Percentiles rank a stretch among this genome's conserved stretches.
phyloP scores from a whole-genome alignment of 1,140 invertebrate genomes.

The Lasaia peninsularis region DNA sequence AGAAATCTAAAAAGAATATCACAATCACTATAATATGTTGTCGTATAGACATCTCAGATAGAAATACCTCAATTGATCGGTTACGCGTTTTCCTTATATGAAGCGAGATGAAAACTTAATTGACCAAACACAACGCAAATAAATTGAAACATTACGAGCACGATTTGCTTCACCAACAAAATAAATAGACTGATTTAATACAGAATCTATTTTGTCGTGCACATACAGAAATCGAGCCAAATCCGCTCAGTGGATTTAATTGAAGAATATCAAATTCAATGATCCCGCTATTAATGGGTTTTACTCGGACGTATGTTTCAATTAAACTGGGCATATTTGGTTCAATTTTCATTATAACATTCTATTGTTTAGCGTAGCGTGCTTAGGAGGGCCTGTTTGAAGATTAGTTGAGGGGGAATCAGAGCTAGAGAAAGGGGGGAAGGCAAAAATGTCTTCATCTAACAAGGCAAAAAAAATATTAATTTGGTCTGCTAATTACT shows the following conservation, averaged over 20 bases:
- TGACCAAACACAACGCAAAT: conserved; percentile 1
- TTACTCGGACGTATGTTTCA: conserved; percentile 12
- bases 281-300: conserved; percentile 21
- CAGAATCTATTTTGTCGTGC: conserved; percentile 3
- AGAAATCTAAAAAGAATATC: no score
- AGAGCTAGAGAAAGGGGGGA: no score
- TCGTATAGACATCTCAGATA: no score
- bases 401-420: no score
- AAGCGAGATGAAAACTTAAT: conserved; percentile 9
- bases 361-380: no score
- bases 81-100: background rate
- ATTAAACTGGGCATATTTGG: conserved; percentile 8
- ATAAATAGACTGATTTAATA: conserved; percentile 12
- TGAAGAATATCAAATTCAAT: conserved; percentile 23
- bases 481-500: no score
- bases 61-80: background rate
- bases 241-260: conserved; percentile 11
- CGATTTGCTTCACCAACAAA: conserved; percentile 9
- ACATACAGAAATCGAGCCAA: conserved; percentile 3
- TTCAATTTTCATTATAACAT: no score
- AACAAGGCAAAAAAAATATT: no score
- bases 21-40: no score
- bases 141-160: background rate
- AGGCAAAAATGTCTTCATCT: no score
- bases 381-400: no score